phyloP scores from a whole-genome alignment of 2,113 vertebrate genomes.

The Bufo gargarizans region DNA sequence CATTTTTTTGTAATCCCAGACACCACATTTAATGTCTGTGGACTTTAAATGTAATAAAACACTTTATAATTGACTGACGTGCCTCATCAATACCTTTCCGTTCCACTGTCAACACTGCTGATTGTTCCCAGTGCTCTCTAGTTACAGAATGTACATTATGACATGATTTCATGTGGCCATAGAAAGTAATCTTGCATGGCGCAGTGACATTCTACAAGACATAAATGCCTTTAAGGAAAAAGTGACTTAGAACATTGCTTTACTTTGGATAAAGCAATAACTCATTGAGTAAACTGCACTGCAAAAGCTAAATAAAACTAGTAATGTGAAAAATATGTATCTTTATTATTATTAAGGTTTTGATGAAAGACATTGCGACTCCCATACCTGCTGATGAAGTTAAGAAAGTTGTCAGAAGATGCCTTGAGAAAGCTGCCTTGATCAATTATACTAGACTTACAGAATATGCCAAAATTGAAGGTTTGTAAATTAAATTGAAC shows the following conservation, averaged over 20 bases:
- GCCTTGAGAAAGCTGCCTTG: conserved; percentile 92
- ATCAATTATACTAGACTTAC: conserved; percentile 96
- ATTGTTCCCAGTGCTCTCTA: too few species aligned
- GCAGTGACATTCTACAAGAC: too few species aligned
- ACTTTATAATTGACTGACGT: too few species aligned
- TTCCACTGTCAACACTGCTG: too few species aligned
- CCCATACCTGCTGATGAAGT: conserved; percentile 92
- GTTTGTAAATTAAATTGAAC: conserved; percentile 72
- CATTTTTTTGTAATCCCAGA: too few species aligned
- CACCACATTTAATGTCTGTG: too few species aligned
- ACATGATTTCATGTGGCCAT: too few species aligned
- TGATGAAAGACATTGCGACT: conserved; percentile 98
- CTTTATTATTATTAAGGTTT: conserved; percentile 76
- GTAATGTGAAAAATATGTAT: conserved; percentile 49
- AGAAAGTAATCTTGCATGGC: too few species aligned
- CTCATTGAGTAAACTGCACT: background rate
- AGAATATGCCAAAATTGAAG: conserved; percentile 93
- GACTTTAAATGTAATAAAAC: too few species aligned
- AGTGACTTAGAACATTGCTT: background rate
- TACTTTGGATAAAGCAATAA: background rate
- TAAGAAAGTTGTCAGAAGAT: conserved; percentile 89
- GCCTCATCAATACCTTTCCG: too few species aligned
- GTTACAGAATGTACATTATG: too few species aligned
- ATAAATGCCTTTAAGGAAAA: background rate
- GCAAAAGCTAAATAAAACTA: background rate